A percentile compares a stretch with the other conserved stretches of the same genome.
Conservation (phyloP, 2,113 vertebrate species). For the Phaethon lepturus region DNA sequence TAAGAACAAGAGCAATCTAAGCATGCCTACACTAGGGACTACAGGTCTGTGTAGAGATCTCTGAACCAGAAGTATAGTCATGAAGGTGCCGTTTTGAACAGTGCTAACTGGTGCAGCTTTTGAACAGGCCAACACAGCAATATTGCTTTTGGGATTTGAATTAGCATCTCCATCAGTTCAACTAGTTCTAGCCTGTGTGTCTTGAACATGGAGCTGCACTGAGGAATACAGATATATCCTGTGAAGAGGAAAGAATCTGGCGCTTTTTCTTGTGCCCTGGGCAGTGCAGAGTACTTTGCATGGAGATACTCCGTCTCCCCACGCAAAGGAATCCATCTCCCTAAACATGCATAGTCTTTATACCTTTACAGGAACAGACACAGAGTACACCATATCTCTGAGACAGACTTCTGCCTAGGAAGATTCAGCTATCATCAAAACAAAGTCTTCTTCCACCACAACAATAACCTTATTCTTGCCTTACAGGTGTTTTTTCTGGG, state of each 20-base stretch:
- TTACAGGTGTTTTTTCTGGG: not conserved
- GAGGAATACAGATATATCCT: not conserved
- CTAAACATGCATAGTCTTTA: not conserved
- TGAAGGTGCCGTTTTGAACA: not conserved
- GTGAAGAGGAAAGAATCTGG: not conserved
- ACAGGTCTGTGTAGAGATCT: not conserved
- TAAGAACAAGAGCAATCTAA: not conserved
- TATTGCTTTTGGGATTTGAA: not conserved
- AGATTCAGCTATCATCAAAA: not conserved
- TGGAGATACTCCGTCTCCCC: not conserved
- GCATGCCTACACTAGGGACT: not conserved
- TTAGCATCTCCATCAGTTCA: not conserved
- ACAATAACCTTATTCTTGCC: not conserved
- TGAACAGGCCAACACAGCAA: not conserved
- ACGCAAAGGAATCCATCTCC: not conserved
- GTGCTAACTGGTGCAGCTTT: not conserved
- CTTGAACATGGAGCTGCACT: not conserved
- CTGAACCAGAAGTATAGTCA: not conserved
- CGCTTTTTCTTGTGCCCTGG: not conserved
- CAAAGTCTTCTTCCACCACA: not conserved
- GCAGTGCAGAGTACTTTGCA: not conserved
- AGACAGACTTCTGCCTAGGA: not conserved
- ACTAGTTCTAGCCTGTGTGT: not conserved
- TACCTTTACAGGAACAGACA: not conserved
- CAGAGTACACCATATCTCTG: accelerated